These are phyloP conservation scores for Oxystoma pomonae DNA, from an alignment of 2,888 invertebrate species.

Conservation along the genomic window DNA sequence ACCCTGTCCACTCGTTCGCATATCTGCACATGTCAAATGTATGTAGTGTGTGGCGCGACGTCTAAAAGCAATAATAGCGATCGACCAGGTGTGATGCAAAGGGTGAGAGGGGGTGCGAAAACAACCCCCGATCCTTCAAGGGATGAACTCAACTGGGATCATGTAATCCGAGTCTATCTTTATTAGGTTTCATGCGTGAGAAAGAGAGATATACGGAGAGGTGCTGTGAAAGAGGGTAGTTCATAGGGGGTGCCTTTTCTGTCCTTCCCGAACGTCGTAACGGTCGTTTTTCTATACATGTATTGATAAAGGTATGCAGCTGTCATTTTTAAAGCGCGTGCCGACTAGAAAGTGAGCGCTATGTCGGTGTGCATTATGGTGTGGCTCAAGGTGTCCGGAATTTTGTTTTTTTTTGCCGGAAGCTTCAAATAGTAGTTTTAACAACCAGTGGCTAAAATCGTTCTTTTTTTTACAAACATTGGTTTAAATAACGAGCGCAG, in stretches of 20 bases:
- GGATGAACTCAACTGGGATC: not conserved
- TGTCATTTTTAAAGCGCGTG: slow-evolving; percentile 28
- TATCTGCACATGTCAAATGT: slow-evolving; percentile 27
- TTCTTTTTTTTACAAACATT: no score
- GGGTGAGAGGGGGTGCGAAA: slow-evolving; percentile 21
- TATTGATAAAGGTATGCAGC: slow-evolving; percentile 29
- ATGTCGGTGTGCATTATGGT: slow-evolving; percentile 26
- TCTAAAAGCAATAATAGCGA: slow-evolving; percentile 17
- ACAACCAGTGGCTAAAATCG: no score
- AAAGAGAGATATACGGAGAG: not conserved
- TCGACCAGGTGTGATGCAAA: slow-evolving; percentile 29
- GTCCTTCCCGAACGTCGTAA: slow-evolving; percentile 31
- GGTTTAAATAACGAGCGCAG: no score
- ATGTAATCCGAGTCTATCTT: not conserved
- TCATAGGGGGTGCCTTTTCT: slow-evolving; percentile 25
- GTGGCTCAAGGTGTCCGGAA: not conserved
- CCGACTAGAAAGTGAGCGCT: slow-evolving; percentile 9
- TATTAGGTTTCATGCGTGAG: not conserved
- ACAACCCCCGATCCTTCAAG: slow-evolving; percentile 16
- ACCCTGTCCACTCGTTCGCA: slow-evolving; percentile 16
- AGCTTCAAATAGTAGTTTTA: no score
- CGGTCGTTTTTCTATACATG: slow-evolving; percentile 27
- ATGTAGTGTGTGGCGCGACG: slow-evolving; percentile 17
- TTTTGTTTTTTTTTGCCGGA: not conserved
- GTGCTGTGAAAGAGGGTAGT: not conserved